Percentiles rank a stretch among this genome's conserved stretches.
Evolutionary conservation across 2,113 vertebrate species (phyloP).

Genomic region (Salvelinus fontinalis): DNA sequence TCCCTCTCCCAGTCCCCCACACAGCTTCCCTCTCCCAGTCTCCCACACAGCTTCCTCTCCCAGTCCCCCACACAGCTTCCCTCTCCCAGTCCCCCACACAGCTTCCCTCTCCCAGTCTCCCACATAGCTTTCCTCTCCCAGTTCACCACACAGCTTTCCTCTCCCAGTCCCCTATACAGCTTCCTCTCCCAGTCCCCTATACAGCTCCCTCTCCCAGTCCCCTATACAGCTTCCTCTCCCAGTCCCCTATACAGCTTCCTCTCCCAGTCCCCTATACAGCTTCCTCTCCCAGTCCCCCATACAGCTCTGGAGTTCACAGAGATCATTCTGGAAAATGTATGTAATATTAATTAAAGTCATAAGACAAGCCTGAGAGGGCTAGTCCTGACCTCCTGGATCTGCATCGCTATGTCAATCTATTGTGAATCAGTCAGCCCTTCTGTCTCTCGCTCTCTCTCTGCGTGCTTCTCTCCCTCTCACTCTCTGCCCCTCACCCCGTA

Average conservation of each 20-base stretch:
- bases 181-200: background rate
- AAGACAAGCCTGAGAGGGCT: too few species aligned
- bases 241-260: background rate
- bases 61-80: too few species aligned
- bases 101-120: background rate
- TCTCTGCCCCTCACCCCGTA: background rate
- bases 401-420: background rate
- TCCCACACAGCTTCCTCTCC: too few species aligned
- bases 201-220: background rate
- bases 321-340: background rate
- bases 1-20: too few species aligned
- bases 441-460: background rate
- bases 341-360: background rate
- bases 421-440: background rate
- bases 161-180: background rate
- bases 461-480: background rate
- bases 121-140: background rate
- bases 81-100: too few species aligned
- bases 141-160: background rate
- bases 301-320: background rate
- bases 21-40: too few species aligned
- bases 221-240: background rate
- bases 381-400: background rate
- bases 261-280: background rate
- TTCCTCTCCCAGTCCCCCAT: background rate